Evolutionary conservation across 2,113 vertebrate genomes (phyloP), one percentile per base, ranked within the genome.

Genomic region (Microcebus ravelobensis): DNA sequence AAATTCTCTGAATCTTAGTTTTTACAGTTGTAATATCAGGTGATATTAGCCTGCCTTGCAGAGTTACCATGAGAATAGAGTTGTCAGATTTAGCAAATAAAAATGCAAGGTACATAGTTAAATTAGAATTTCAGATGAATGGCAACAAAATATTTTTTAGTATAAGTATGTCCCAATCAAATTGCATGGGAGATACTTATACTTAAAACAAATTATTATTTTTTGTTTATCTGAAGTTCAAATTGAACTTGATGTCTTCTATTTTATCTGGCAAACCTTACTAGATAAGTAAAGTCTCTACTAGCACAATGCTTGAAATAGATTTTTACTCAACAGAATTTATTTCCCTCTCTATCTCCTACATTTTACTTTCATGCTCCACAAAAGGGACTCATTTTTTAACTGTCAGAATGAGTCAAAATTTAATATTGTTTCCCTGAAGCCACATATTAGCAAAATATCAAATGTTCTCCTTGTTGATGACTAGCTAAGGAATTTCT

Each of bases 341-440:
- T 27, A 63, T 11, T 42, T 71, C 6, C 4, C 12, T 59, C 67
- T 48, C 39, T 17, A 55, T 8, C 2, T 34, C 63, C 18, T 36
- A 55, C 5, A 71, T 61, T 94, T 95, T 25, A 55, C 45, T 74
- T 68, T 61, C 21, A 42, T 74, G 31, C 1, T 74, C 23, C 8
- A 34, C 10, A 55, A 3, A 57, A 90, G 20, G 23, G 20, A 50
- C 18, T 79, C 29, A 31, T 31, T 67, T 94, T 61, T 76, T n/a
- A 94, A 55, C 15, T 52, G 4, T 59, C 39, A 89, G 87, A 87
- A 83, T 59, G 9, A 80, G 17, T 77, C 50, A 79, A 91, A 71
- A 42, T 67, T 90, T 68, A 50, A 91, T 91, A 89, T 73, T 94
- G 7, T 77, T 88, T 81, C 3, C n/a, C 70, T 42, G 12, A 96